A percentile compares a stretch with the other conserved stretches of the same genome.
phyloP scores from a whole-genome alignment of 2,888 invertebrate genomes.

The Halocaridina rubra region DNA sequence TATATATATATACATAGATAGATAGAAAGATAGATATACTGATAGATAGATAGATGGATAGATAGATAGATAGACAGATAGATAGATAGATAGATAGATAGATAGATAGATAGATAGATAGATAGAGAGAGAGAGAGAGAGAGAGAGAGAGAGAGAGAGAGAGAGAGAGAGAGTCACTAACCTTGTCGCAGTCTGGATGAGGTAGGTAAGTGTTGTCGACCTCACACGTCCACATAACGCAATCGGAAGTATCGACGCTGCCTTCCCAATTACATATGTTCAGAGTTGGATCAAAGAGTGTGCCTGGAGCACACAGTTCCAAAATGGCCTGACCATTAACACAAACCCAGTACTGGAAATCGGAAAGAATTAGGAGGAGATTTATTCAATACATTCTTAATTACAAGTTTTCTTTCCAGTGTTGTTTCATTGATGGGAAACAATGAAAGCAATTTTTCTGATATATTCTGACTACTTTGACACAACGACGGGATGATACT shows the following conservation, averaged over 20 bases:
- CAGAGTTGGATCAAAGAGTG: conserved; percentile 6
- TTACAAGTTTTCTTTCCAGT: too few relatives aligned
- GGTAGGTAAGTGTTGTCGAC: conserved; percentile 38
- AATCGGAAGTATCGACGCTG: conserved; percentile 31
- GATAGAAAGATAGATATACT: background rate
- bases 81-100: background rate
- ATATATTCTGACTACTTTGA: too few relatives aligned
- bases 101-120: background rate
- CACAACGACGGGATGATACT: too few relatives aligned
- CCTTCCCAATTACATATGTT: conserved; percentile 27
- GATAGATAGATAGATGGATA: background rate
- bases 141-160: too few relatives aligned
- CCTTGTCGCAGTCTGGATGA: conserved; percentile 49
- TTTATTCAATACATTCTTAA: too few relatives aligned
- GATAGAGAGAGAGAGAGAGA: too few relatives aligned
- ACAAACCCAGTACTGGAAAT: conserved; percentile 54
- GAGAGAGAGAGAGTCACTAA: too few relatives aligned
- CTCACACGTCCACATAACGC: conserved; percentile 31
- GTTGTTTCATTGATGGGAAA: too few relatives aligned
- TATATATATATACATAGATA: background rate
- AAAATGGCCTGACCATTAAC: conserved; percentile 20
- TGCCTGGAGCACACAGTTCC: conserved; percentile 45
- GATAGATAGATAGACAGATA: background rate
- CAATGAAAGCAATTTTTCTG: too few relatives aligned
- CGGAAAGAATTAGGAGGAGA: background rate